Base-by-base conservation (phyloP, 2,113 vertebrate genomes). In the Dinomys branickii region DNA sequence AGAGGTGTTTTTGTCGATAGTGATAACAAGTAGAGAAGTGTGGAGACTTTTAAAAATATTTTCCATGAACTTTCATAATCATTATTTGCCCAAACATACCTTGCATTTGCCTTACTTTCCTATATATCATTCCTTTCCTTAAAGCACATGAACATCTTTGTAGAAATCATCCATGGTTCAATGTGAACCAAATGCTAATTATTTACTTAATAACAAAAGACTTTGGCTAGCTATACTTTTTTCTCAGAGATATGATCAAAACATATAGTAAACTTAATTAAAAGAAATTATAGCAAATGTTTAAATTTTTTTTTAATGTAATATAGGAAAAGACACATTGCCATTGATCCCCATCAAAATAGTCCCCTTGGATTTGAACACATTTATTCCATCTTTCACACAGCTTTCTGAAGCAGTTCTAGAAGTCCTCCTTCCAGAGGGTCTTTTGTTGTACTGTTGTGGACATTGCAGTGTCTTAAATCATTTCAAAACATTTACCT, bases 191-290 rank as follows among this genome's bases (percentile, higher is more conserved):
- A 81, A 86, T 2, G 65, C 30, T 38, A 71, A 90, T 90, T 54
- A 77, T 81, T 67, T 75, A 85, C 35, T 90, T 61, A n/a, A 41
- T 67, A 81, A 87, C 28, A n/a, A 89, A 92, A 13, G 90, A 54
- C 13, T 67, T 82, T 28, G 0, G 58, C 35, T 50, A 61, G 26
- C 17, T 20, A 6, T 67, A 63, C 11, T 41, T 81, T 35, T 56
- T 56, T 35, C 17, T 92, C 47, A 6, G 13, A 47, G 24, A 22
- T 47, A 26, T 75, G 41, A 75, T 75, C 24, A 75, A 75, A 47
- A 75, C 24, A 8, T 28, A 59, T 59, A 59, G 58, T 24, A 59
- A 61, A 24, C 59, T 22, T 58, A 61, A 61, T 61, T 61, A 61
- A 61, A 61, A 61, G 20, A 26, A 59, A 20, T n/a, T 71, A 41